phyloP scores from a whole-genome alignment of 1,140 invertebrate species.

The Bombus superbus region DNA sequence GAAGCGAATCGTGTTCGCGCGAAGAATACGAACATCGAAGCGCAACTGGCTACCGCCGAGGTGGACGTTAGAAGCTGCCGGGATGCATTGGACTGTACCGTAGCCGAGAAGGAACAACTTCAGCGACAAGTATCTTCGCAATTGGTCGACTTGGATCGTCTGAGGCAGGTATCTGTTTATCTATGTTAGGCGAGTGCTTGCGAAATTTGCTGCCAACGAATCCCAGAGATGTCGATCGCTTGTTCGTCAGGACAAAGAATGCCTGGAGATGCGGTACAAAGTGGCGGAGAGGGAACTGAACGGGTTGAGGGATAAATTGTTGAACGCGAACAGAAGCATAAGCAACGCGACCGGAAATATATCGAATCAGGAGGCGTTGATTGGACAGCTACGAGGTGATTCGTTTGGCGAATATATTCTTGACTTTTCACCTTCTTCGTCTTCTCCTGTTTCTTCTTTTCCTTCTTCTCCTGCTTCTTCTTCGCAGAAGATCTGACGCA shows the following conservation, averaged over 20 bases:
- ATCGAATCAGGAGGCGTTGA: constrained; percentile 86
- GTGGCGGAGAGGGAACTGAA: constrained; percentile 86
- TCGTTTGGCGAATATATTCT: not conserved
- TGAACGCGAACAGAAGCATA: constrained; percentile 85
- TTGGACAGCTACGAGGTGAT: constrained; percentile 87
- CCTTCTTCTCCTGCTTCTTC: not conserved
- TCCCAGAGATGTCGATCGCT: too few species aligned
- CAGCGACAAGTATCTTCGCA: constrained; percentile 87
- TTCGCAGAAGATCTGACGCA: constrained; percentile 86
- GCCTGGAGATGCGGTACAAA: constrained; percentile 86
- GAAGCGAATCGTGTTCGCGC: constrained; percentile 83
- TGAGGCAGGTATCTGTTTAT: constrained; percentile 81
- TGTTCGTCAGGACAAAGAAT: constrained; percentile 86
- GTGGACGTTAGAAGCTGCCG: constrained; percentile 86
- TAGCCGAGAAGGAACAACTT: constrained; percentile 87
- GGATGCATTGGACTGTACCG: constrained; percentile 86
- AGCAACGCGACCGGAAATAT: constrained; percentile 87
- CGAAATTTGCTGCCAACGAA: too few species aligned
- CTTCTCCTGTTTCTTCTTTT: not conserved
- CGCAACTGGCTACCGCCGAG: constrained; percentile 86
- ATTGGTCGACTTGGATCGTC: constrained; percentile 86
- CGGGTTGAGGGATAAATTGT: constrained; percentile 87
- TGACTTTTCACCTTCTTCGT: not conserved
- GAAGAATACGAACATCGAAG: constrained; percentile 83
- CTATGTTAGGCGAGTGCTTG: too few species aligned